These are phyloP conservation scores for Tauraco hartlaubi DNA, from an alignment of 2,797 vertebrate genomes.

Conservation along the genomic window DNA sequence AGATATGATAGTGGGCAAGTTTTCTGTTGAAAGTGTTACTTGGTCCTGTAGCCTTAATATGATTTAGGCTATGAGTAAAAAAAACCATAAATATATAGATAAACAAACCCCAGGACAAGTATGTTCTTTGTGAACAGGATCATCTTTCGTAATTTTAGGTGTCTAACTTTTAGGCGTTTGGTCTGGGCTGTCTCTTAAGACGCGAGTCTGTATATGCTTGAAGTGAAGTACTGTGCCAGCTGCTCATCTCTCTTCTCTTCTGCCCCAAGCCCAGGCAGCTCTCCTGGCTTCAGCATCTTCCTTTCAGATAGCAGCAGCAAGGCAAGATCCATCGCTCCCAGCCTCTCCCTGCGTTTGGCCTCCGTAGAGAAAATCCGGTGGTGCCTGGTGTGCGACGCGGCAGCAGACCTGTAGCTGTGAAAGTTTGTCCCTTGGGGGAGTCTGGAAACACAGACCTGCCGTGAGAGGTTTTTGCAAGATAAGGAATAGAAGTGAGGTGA, in stretches of 20 bases:
- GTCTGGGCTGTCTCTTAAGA: neutral
- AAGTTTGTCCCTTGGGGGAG: rapidly evolving
- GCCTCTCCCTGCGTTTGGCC: rapidly evolving
- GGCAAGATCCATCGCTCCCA: neutral
- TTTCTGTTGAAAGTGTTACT: neutral
- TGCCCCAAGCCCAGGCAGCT: neutral
- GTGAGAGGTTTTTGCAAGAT: neutral
- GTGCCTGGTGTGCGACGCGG: rapidly evolving
- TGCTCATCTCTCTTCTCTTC: neutral
- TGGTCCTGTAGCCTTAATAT: neutral
- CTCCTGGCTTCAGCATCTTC: neutral
- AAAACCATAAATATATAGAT: neutral
- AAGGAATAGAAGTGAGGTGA: neutral
- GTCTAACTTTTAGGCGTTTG: neutral
- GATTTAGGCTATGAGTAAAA: neutral
- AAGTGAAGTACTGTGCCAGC: neutral
- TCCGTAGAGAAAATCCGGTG: neutral
- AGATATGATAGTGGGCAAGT: neutral
- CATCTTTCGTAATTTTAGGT: neutral
- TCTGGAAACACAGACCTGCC: neutral
- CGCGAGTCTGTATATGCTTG: neutral
- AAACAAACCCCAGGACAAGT: neutral
- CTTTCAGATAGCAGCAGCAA: neutral
- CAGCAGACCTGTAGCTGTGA: neutral
- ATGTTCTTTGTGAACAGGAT: neutral